Conservation (phyloP, 2,797 vertebrate genomes). For the Capromys pilorides region DNA sequence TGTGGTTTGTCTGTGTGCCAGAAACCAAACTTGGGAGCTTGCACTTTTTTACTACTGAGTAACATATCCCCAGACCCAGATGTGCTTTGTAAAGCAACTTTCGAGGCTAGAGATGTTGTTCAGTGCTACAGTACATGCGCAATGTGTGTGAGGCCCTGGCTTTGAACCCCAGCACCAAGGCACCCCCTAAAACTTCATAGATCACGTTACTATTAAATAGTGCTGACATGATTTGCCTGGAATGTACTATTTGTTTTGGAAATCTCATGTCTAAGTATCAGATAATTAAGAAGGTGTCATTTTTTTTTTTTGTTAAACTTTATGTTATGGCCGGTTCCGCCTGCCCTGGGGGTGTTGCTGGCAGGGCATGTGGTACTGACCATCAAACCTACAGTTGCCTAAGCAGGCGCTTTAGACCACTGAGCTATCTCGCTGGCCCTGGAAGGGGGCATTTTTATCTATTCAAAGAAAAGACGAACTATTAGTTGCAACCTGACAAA, state of each 20-base stretch:
- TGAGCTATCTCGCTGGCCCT: no score
- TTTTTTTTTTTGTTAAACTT: no score
- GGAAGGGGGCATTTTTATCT: slow-evolving; percentile 30
- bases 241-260: neutral
- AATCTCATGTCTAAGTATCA: neutral
- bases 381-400: no score
- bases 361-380: no score
- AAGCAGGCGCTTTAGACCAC: no score
- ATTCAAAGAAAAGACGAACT: neutral
- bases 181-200: neutral
- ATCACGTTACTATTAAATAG: neutral
- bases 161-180: neutral
- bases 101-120: neutral
- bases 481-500: neutral
- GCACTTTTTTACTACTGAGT: no score
- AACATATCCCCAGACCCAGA: no score
- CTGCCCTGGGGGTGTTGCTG: no score
- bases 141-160: neutral
- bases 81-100: neutral
- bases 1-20: no score
- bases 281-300: neutral
- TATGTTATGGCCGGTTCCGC: no score
- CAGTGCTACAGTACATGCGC: neutral
- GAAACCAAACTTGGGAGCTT: no score
- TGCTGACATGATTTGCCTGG: neutral